Evolutionary conservation across 2,113 vertebrate genomes (phyloP).

Genomic region (Oryzias melastigma): DNA sequence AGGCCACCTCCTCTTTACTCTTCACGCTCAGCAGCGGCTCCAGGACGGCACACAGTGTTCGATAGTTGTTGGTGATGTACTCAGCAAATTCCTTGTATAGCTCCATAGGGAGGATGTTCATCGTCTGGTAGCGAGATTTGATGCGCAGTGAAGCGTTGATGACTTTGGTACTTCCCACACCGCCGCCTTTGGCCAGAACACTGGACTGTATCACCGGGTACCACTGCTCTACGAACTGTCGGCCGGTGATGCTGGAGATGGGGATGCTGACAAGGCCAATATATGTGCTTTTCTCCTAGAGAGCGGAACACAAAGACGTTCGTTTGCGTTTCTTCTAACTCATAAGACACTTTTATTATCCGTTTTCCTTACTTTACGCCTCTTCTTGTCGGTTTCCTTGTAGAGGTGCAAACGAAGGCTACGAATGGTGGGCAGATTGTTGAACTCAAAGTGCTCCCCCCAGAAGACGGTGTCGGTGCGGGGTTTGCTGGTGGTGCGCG

Average conservation of each 20-base stretch:
- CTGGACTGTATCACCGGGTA: slow-evolving; percentile 92
- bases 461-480: slow-evolving; percentile 96
- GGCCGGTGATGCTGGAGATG: slow-evolving; percentile 90
- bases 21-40: slow-evolving; percentile 94
- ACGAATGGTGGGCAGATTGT: slow-evolving; percentile 92
- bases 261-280: slow-evolving; percentile 96
- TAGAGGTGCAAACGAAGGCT: slow-evolving; percentile 95
- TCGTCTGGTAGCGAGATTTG: slow-evolving; percentile 95
- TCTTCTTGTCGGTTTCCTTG: slow-evolving; percentile 96
- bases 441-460: slow-evolving; percentile 98
- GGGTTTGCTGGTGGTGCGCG: slow-evolving; percentile 95
- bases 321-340: neutral
- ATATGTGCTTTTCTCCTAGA: slow-evolving; percentile 91
- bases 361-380: slow-evolving; percentile 81
- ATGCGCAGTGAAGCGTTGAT: slow-evolving; percentile 90
- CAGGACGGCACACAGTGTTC: slow-evolving; percentile 90
- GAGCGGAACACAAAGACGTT: neutral
- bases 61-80: slow-evolving; percentile 95
- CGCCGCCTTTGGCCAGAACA: slow-evolving; percentile 80
- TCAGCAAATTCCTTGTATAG: slow-evolving; percentile 97
- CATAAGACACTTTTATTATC: neutral
- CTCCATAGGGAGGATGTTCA: slow-evolving; percentile 99
- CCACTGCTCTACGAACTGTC: slow-evolving; percentile 98
- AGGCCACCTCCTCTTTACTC: slow-evolving; percentile 97
- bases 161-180: slow-evolving; percentile 85